These are phyloP conservation scores for Nymphalis c-album DNA, from an alignment of 2,888 invertebrate species.

Conservation along the genomic window DNA sequence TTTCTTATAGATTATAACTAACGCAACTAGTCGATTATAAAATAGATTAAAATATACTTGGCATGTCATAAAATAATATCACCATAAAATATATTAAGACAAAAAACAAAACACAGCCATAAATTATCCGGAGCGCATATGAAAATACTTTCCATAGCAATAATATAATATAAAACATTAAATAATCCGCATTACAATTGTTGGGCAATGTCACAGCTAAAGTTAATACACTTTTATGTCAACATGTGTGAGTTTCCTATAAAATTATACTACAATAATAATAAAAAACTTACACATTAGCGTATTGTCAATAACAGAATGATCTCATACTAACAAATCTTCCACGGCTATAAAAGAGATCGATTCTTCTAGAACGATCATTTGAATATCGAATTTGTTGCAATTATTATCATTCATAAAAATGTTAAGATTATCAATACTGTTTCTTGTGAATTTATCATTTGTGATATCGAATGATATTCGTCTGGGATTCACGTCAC, in stretches of 20 bases:
- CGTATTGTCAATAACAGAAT: conserved; percentile 28
- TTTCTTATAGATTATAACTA: no score
- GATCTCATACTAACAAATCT: conserved; percentile 33
- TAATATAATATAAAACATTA: no score
- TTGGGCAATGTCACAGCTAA: neutral
- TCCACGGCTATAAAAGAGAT: conserved; percentile 31
- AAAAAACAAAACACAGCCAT: no score
- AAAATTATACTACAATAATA: conserved; percentile 35
- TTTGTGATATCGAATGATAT: conserved; percentile 50
- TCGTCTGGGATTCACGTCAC: conserved; percentile 47
- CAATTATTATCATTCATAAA: conserved; percentile 7
- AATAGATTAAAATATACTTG: no score
- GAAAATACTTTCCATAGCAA: no score
- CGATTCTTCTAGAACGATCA: conserved; percentile 27
- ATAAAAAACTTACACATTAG: conserved; percentile 28
- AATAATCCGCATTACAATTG: neutral
- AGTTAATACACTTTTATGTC: neutral
- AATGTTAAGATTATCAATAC: conserved; percentile 22
- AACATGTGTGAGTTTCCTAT: conserved; percentile 28
- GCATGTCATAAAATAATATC: no score
- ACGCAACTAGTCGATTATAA: no score
- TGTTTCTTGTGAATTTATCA: conserved; percentile 1
- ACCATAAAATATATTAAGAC: no score
- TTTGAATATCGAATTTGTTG: conserved; percentile 13
- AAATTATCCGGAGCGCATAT: no score